Base-by-base conservation (phyloP, 2,113 vertebrate genomes). In the Esox niger region DNA sequence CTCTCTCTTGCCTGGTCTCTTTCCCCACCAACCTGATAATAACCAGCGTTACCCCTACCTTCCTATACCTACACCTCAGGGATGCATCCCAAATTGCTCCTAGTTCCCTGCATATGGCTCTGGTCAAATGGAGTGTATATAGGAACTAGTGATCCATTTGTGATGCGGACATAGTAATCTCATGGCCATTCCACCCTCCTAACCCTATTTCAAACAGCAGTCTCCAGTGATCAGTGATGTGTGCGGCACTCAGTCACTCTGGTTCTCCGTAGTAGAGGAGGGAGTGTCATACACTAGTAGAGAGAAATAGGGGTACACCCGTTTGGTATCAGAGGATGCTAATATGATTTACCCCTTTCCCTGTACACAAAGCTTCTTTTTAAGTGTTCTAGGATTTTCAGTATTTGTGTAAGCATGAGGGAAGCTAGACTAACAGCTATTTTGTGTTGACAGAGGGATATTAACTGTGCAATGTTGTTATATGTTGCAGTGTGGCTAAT, bases 221-320 rank as follows among this genome's bases (percentile, higher is more conserved):
- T 86, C 86, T 88, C 81, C 74, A 30, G 63, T 80, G 77, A 83
- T 71, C 73, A 30, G 63, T 80, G 77, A 86, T 71, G 81, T 86
- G 79, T 80, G 71, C 77, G 79, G 75, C 77, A 74, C 74, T 73
- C 70, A 64, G 69, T 77, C 68, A 33, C 54, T 11, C 74, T 25
- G 78, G 76, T 20, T 29, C 1, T 29, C 23, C 27, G 26, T 59
- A 27, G 67, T 43, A 55, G 5, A 63, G 2, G 56, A 64, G 29
- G 29, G 17, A 30, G 26, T 20, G 29, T n/a, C 4, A 9, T 33
- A 21, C 23, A 6, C 8, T 30, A 57, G 59, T 23, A 74, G 26
- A 43, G 38, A 38, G n/a, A 35, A 0, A 38, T 5, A 38, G 4
- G 47, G 20, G n/a, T 11, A n/a, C 47, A 52, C 21, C 47, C 47